Base-by-base conservation (phyloP, 2,113 vertebrate species). In the Pampusana beccarii region DNA sequence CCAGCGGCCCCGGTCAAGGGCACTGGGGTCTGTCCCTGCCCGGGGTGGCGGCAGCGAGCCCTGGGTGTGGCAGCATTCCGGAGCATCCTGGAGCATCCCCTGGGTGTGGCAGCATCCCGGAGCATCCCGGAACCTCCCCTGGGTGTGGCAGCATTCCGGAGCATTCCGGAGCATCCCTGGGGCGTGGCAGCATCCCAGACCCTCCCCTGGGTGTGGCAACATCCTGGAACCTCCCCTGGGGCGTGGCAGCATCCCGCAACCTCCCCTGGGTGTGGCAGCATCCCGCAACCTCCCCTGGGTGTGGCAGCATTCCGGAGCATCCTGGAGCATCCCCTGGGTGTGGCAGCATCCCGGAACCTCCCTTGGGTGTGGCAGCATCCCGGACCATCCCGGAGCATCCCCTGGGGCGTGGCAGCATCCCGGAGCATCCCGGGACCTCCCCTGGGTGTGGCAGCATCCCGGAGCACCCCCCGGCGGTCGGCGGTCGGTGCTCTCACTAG, bases 1-100 rank as follows among this genome's bases (percentile, higher is more conserved):
- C 57, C 7, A 1, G 34, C 18, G 23, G 36, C 9, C 1, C 51
- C 0, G 1, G 60, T 26, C 3, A 1, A 26, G 13, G 69, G 25
- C 23, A 29, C 6, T 1, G 16, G 50, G 58, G 58, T 34, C 40
- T 2, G 0, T 25, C 58, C 53, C 53, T 60, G 69, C 36, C 60
- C 8, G 38, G 65, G n/a, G 50, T 3, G 7, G 15, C 1, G 6
- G 14, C 6, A 4, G 70, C 5, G 1, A 46, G 14, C 17, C 21
- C 44, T 1, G 2, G 42, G 42, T 8, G 42, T 16, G 16, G 42
- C 42, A 60, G 53, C 36, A 80, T 57, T 34, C 57, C 15, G 4
- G n/a, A 54, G n/a, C 18, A 31, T 54, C 46, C 28, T 25, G 4
- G 18, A 38, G 34, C 72, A n/a, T n/a, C n/a, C n/a, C n/a, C n/a